Conservation (phyloP, 2,113 vertebrate genomes). For the Xiphophorus couchianus region DNA sequence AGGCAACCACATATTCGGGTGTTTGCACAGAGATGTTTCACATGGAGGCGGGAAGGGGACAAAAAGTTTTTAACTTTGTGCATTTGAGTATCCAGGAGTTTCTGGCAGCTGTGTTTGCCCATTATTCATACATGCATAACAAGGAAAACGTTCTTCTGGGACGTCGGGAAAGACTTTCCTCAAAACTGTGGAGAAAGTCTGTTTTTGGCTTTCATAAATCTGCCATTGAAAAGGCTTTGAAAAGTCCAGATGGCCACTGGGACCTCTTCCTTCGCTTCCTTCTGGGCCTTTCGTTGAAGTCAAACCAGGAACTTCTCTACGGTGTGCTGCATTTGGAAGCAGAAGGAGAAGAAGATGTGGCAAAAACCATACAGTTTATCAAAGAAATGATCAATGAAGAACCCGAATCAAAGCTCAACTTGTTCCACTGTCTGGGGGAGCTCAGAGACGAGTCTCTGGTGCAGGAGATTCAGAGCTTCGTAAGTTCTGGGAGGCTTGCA, state of each 20-base stretch:
- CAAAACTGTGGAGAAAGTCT: conserved; percentile 20
- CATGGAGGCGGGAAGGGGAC: conserved; percentile 15
- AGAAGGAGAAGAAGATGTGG: conserved; percentile 16
- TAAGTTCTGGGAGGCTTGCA: conserved; percentile 26
- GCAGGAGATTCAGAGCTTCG: conserved; percentile 31
- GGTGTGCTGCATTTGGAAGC: conserved; percentile 12
- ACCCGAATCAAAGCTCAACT: conserved; percentile 36
- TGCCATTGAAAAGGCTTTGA: conserved; percentile 38
- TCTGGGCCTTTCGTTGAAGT: conserved; percentile 36
- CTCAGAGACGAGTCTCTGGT: conserved; percentile 43
- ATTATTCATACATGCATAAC: conserved; percentile 24
- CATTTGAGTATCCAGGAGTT: conserved; percentile 55
- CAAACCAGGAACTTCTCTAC: conserved; percentile 48
- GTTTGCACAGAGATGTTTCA: conserved; percentile 42
- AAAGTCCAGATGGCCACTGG: conserved; percentile 32
- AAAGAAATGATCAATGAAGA: conserved; percentile 40
- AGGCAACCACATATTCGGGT: conserved; percentile 33
- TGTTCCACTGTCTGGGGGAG: conserved; percentile 49
- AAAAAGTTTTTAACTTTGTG: conserved; percentile 45
- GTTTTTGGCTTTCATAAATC: conserved; percentile 43
- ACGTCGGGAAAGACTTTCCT: conserved; percentile 13
- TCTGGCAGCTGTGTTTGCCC: conserved; percentile 35
- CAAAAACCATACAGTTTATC: conserved; percentile 23
- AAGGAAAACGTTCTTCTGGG: conserved; percentile 43
- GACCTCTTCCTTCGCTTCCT: conserved; percentile 53